Conservation (phyloP, 2,797 vertebrate genomes). For the Pseudocheirus occidentalis region DNA sequence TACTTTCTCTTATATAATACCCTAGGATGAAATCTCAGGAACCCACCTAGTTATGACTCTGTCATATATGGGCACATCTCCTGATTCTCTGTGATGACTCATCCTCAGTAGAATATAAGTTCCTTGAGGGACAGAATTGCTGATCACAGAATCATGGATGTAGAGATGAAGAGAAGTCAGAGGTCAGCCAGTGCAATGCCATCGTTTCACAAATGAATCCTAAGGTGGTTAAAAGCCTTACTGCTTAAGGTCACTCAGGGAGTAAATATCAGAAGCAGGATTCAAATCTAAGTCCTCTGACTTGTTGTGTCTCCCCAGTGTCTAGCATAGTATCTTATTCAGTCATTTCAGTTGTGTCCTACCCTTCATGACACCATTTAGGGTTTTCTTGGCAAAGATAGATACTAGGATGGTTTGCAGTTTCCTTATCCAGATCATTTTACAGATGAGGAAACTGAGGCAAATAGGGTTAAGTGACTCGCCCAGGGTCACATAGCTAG, state of each 20-base stretch:
- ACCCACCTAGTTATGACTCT: background rate
- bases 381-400: background rate
- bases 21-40: background rate
- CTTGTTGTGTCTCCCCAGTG: background rate
- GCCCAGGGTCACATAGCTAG: background rate
- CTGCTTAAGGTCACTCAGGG: background rate
- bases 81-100: background rate
- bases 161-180: background rate
- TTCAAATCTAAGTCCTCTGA: background rate
- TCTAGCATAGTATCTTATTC: background rate
- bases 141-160: background rate
- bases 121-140: background rate
- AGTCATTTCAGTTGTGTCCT: background rate
- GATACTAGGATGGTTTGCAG: background rate
- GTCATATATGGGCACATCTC: background rate
- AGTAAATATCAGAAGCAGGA: background rate
- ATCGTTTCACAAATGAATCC: background rate
- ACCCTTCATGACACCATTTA: background rate
- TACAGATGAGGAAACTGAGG: background rate
- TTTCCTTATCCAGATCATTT: background rate
- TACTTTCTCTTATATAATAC: background rate
- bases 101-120: background rate
- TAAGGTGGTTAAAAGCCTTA: background rate
- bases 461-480: background rate
- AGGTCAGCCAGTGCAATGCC: background rate